Evolutionary conservation across 2,888 invertebrate genomes (phyloP).

Genomic region (Dusona sp.): DNA sequence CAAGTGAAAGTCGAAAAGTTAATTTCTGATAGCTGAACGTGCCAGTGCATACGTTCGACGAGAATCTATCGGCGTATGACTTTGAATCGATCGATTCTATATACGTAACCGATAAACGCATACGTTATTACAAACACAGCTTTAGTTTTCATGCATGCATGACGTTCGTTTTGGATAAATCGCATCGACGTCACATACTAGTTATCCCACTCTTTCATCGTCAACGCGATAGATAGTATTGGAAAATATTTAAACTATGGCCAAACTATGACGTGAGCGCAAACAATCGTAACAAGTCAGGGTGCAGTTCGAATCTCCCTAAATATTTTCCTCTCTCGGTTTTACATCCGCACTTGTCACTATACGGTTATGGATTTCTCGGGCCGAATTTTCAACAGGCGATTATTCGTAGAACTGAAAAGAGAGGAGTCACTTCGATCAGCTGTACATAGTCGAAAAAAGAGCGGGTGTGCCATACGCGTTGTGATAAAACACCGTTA

Average conservation of each 20-base stretch:
- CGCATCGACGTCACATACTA: slow-evolving; percentile 43
- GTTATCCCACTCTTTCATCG: not conserved
- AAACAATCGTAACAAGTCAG: not conserved
- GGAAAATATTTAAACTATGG: slow-evolving; percentile 48
- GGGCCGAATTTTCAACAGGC: too few species aligned
- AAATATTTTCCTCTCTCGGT: not conserved
- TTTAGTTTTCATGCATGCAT: slow-evolving; percentile 20
- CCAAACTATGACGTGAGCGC: not conserved
- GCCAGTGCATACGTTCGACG: slow-evolving; percentile 43
- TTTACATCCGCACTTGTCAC: not conserved
- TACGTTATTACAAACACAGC: slow-evolving; percentile 30
- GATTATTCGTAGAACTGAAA: too few species aligned
- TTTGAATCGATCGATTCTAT: slow-evolving; percentile 42
- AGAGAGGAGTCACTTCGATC: too few species aligned
- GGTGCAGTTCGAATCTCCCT: not conserved
- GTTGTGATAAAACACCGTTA: too few species aligned
- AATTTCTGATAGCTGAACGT: slow-evolving; percentile 56
- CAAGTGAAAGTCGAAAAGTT: slow-evolving; percentile 57
- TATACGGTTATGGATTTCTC: not conserved
- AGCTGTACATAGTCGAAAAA: too few species aligned
- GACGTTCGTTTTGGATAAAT: slow-evolving; percentile 50
- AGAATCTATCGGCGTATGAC: not conserved
- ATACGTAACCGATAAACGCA: slow-evolving; percentile 35
- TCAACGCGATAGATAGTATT: slow-evolving; percentile 11
- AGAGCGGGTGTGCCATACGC: too few species aligned